These are phyloP conservation scores for Drosophila neonasuta DNA, from an alignment of 2,888 invertebrate species.

Conservation along the genomic window DNA sequence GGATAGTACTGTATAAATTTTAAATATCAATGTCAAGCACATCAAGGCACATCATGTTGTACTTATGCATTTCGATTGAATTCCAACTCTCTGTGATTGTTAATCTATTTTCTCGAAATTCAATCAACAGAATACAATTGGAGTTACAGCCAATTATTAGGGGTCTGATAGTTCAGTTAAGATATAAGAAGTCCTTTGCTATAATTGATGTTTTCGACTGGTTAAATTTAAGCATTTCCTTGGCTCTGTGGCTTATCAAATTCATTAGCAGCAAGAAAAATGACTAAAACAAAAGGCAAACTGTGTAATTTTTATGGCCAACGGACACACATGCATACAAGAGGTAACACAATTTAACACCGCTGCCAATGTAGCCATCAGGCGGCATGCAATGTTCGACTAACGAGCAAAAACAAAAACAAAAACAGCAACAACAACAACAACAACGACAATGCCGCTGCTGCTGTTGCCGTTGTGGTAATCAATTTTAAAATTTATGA, in stretches of 20 bases:
- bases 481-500: conserved; percentile 81
- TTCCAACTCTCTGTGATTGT: too few species aligned
- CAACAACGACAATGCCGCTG: conserved; percentile 36
- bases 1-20: too few species aligned
- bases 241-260: conserved; percentile 40
- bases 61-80: too few species aligned
- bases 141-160: neutral
- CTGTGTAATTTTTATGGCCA: conserved; percentile 63
- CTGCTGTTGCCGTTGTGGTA: conserved; percentile 68
- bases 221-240: conserved; percentile 43
- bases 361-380: conserved; percentile 75
- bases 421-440: conserved; percentile 40
- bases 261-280: conserved; percentile 61
- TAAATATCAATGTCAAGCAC: too few species aligned
- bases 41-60: too few species aligned
- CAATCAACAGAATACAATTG: too few species aligned
- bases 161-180: conserved; percentile 6
- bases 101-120: too few species aligned
- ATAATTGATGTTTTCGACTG: conserved; percentile 43
- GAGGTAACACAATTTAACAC: conserved; percentile 65
- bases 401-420: conserved; percentile 72
- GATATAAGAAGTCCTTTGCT: conserved; percentile 12
- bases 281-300: conserved; percentile 60
- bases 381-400: conserved; percentile 72
- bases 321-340: conserved; percentile 20